Evolutionary conservation across 64 coral and sea anemone species (phyloP), one percentile per base, ranked within the genome.

Genomic region (Dendrophyllia cribrosa): DNA sequence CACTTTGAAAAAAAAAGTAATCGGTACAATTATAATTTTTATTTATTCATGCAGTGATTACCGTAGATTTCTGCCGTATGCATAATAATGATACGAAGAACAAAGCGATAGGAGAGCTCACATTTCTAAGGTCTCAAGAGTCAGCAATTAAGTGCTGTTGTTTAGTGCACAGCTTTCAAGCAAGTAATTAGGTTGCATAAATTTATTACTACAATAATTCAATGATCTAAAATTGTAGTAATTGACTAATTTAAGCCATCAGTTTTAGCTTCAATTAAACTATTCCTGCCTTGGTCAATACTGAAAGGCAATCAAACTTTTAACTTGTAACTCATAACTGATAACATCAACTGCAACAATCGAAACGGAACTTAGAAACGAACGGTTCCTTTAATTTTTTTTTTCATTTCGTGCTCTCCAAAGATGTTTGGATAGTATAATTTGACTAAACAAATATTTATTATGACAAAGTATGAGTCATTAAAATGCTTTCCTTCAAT

Each of bases 401-500:
- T 12, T 43, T 59, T 79, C 55, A 58, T 79, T 79, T 59, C 21
- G 0, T 26, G 52, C 55, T 13, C 76, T 34, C 10, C 8, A 26
- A 25, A 12, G 23, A 59, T 79, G 76, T 60, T 59, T 61, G 64
- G 58, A 45, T 47, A 82, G 58, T 82, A 46, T 64, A 47, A 82
- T 64, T 82, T 82, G 34, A 82, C 58, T 20, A 46, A 82, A 60
- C 58, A 64, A 64, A 82, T 82, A 82, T 65, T 82, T 64, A 82
- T 63, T 20, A 64, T 10, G 58, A 66, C 22, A 45, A 64, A 65
- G 78, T 64, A 65, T 65, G 26, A 43, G 78, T 43, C 78, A 64
- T 82, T 82, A 45, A 82, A 62, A 44, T 62, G 58, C 24, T 82
- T 64, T 60, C 78, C 59, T 59, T 19, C 56, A 62, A 62, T 82